A percentile compares a stretch with the other conserved stretches of the same genome.
phyloP scores from a whole-genome alignment of 2,797 vertebrate species.

The Gallinago solitaria region DNA sequence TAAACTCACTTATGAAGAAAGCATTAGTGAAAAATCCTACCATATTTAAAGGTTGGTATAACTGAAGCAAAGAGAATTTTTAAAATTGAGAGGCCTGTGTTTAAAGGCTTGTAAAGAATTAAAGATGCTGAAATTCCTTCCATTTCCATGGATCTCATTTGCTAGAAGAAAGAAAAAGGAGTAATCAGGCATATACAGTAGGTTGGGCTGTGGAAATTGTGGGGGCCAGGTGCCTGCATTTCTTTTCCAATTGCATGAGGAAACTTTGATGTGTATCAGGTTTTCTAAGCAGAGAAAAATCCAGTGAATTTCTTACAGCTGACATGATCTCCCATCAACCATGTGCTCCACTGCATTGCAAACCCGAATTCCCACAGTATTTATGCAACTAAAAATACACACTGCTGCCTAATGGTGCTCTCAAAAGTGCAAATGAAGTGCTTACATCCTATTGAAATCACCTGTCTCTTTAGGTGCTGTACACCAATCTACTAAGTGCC shows the following conservation, averaged over 20 bases:
- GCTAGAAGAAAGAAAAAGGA: background rate
- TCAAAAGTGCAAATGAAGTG: background rate
- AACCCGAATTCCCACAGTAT: background rate
- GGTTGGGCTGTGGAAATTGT: background rate
- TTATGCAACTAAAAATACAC: background rate
- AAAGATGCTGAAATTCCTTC: background rate
- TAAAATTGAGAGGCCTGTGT: background rate
- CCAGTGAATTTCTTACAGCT: slow-evolving; percentile 14
- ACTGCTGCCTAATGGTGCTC: background rate
- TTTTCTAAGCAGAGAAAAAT: background rate
- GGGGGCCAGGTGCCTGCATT: background rate
- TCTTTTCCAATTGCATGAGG: background rate
- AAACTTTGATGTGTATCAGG: background rate
- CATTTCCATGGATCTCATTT: background rate
- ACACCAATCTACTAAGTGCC: background rate
- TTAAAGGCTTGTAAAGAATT: background rate
- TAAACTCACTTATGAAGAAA: background rate
- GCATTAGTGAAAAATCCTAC: background rate
- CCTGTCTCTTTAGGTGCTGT: background rate
- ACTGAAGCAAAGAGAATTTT: background rate
- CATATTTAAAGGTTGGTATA: background rate
- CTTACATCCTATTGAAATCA: background rate
- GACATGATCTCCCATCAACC: background rate
- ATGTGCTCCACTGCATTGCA: background rate
- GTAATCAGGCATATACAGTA: background rate